Conservation (phyloP, 2,113 vertebrate species). For the human (Homo sapiens) region DNA sequence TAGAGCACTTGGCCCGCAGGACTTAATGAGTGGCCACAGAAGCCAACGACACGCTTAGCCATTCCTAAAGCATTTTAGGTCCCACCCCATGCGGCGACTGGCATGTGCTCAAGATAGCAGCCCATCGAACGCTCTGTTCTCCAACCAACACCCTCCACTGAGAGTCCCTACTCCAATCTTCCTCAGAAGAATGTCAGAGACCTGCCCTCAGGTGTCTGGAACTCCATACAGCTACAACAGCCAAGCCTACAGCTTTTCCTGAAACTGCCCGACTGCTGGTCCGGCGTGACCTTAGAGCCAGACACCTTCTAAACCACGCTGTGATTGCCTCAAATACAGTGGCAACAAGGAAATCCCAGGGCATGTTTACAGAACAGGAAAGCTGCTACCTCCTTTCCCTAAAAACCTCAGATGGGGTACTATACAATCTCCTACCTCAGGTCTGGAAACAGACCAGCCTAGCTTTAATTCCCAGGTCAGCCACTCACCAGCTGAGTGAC, state of each 20-base stretch:
- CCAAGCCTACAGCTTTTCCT: not conserved
- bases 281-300: not conserved
- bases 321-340: not conserved
- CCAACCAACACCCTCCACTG: too few relatives aligned
- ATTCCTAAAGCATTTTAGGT: not conserved
- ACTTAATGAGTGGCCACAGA: accelerated
- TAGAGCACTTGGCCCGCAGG: not conserved
- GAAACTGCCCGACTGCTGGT: not conserved
- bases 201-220: too few relatives aligned
- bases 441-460: not conserved
- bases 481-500: constrained; percentile 45
- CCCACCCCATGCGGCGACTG: too few relatives aligned
- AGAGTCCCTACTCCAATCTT: not conserved
- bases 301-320: not conserved
- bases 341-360: not conserved
- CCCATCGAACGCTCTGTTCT: not conserved
- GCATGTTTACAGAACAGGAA: too few relatives aligned
- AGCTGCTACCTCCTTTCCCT: not conserved
- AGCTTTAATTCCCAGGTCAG: not conserved
- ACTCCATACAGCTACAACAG: not conserved
- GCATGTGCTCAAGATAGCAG: not conserved
- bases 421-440: not conserved
- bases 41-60: not conserved
- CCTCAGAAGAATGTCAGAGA: not conserved
- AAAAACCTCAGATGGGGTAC: not conserved